phyloP scores from a whole-genome alignment of 2,797 vertebrate genomes.

The Ambastaia sidthimunki region DNA sequence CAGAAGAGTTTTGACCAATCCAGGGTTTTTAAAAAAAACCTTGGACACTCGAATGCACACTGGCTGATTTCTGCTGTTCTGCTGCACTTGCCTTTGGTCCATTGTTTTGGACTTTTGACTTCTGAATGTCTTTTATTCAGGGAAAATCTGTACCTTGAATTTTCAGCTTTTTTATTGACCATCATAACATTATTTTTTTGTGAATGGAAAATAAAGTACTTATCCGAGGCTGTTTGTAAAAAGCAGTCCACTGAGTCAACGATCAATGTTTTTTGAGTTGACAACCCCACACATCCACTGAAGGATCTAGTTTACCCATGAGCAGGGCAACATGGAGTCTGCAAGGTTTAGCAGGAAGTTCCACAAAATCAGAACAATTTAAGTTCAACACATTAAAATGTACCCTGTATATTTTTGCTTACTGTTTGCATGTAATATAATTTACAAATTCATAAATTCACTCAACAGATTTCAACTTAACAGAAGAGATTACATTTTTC shows the following conservation, averaged over 20 bases:
- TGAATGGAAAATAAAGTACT: conserved; percentile 31
- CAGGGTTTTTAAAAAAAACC: background rate
- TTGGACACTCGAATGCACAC: conserved; percentile 32
- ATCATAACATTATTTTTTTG: conserved; percentile 32
- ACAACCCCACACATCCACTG: background rate
- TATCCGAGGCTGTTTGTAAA: conserved; percentile 48
- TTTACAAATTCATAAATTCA: background rate
- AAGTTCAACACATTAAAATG: no score
- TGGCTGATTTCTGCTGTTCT: conserved; percentile 12
- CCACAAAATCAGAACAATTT: no score
- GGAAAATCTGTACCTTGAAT: conserved; percentile 44
- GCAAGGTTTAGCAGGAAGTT: no score
- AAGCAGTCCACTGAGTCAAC: conserved; percentile 16
- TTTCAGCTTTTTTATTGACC: conserved; percentile 46
- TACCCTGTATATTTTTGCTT: background rate
- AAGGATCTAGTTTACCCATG: no score
- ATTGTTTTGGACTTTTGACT: conserved; percentile 44
- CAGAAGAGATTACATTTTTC: no score
- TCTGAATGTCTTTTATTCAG: conserved; percentile 58
- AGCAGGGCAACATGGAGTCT: no score
- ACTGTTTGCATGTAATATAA: background rate
- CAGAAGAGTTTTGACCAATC: conserved; percentile 83
- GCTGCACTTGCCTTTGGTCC: conserved; percentile 25
- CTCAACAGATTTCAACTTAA: no score
- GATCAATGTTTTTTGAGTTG: background rate